Percentiles rank a stretch among this genome's conserved stretches.
Evolutionary conservation across 2,113 vertebrate species (phyloP).

Genomic region (Hypomesus transpacificus): DNA sequence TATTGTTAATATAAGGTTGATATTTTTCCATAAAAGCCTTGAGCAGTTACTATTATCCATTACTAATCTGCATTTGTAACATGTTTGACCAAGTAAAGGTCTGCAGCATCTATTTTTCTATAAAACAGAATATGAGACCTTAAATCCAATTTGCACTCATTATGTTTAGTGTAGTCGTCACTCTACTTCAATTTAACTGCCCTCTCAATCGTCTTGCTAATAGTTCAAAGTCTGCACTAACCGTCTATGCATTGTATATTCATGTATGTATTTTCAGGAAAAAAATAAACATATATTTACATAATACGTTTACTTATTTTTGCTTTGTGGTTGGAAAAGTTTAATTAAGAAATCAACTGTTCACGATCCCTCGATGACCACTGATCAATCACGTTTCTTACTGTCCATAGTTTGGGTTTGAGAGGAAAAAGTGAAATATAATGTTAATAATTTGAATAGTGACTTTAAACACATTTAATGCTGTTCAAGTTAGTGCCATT

Average conservation of each 20-base stretch:
- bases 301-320: slow-evolving; percentile 11
- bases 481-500: no score
- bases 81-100: slow-evolving; percentile 24
- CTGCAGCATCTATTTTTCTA: slow-evolving; percentile 14
- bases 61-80: slow-evolving; percentile 41
- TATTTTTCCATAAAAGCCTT: slow-evolving; percentile 57
- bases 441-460: no score
- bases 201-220: slow-evolving; percentile 39
- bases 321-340: background rate
- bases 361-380: no score
- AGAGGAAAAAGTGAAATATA: no score
- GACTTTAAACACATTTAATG: no score
- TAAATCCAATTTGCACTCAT: slow-evolving; percentile 55
- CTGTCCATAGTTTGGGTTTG: no score
- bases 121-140: slow-evolving; percentile 30
- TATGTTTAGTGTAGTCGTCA: slow-evolving; percentile 30
- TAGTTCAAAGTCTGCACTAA: slow-evolving; percentile 43
- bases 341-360: background rate
- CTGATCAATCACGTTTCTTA: no score
- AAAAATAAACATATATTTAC: slow-evolving; percentile 62
- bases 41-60: slow-evolving; percentile 42
- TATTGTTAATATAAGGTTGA: slow-evolving; percentile 61
- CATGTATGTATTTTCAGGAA: slow-evolving; percentile 41
- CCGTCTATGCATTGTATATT: slow-evolving; percentile 49
- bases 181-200: slow-evolving; percentile 26